These are phyloP conservation scores for Gallinago stenura DNA, from an alignment of 2,797 vertebrate species.

Conservation along the genomic window DNA sequence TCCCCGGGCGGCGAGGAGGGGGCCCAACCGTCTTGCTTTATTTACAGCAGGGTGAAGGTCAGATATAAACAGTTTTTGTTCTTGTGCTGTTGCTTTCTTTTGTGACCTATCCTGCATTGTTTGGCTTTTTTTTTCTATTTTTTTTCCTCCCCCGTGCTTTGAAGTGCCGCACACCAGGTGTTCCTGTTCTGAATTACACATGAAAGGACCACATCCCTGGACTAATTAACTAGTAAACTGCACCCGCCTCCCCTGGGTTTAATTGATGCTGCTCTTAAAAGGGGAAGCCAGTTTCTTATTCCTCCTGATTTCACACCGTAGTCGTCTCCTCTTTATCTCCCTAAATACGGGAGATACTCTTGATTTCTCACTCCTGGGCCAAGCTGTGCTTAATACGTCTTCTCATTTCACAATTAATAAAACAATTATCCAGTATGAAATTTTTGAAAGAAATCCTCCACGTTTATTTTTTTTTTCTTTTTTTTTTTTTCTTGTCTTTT, in stretches of 20 bases:
- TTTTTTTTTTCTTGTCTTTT: not conserved
- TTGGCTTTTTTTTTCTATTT: slow-evolving; percentile 34
- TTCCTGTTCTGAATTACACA: slow-evolving; percentile 88
- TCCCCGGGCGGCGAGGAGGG: slow-evolving; percentile 53
- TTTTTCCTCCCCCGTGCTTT: slow-evolving; percentile 77
- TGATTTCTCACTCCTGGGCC: slow-evolving; percentile 50
- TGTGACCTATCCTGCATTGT: slow-evolving; percentile 83
- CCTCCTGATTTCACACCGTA: slow-evolving; percentile 67
- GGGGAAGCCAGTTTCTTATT: slow-evolving; percentile 72
- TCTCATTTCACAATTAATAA: slow-evolving; percentile 59
- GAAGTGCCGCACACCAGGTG: slow-evolving; percentile 85
- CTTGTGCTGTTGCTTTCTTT: slow-evolving; percentile 75
- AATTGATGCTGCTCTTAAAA: slow-evolving; percentile 82
- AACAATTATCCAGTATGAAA: slow-evolving; percentile 34
- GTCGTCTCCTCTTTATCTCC: slow-evolving; percentile 70
- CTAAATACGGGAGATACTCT: slow-evolving; percentile 63
- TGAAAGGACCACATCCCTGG: slow-evolving; percentile 84
- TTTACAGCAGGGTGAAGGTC: slow-evolving; percentile 84
- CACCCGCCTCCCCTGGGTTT: slow-evolving; percentile 82
- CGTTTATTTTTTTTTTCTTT: not conserved
- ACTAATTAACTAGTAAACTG: slow-evolving; percentile 88
- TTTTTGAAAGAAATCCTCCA: slow-evolving; percentile 11
- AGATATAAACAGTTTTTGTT: slow-evolving; percentile 79
- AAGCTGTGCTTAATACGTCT: not conserved
- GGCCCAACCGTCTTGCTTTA: slow-evolving; percentile 71